phyloP scores from a whole-genome alignment of 2,113 vertebrate genomes.

The Porphyrio hochstetteri region DNA sequence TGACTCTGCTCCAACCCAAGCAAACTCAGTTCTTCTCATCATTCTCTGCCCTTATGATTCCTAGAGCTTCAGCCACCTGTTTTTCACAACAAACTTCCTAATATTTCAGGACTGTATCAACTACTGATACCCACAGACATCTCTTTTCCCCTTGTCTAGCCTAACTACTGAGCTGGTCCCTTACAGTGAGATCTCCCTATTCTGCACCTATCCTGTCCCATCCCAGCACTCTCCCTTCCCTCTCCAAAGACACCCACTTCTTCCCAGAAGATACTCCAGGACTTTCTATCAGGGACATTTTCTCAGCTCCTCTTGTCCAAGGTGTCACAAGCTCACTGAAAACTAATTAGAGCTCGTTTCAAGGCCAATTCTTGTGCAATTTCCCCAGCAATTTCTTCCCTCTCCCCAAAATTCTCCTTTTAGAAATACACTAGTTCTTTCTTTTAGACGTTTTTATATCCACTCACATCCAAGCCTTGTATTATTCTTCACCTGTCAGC shows the following conservation, averaged over 20 bases:
- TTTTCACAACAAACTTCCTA: not conserved
- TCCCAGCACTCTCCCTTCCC: not conserved
- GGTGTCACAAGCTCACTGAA: not conserved
- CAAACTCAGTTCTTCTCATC: not conserved
- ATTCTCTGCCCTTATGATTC: not conserved
- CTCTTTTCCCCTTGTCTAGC: not conserved
- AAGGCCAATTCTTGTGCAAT: not conserved
- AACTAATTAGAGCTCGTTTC: not conserved
- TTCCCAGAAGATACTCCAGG: not conserved
- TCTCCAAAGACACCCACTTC: not conserved
- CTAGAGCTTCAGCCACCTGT: not conserved
- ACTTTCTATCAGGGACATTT: not conserved
- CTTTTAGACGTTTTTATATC: not conserved
- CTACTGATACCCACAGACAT: not conserved
- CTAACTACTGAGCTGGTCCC: not conserved
- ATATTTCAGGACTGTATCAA: not conserved
- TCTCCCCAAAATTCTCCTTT: not conserved
- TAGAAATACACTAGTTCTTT: not conserved
- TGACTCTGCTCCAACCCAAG: not conserved
- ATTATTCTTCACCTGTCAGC: not conserved
- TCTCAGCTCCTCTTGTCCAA: not conserved
- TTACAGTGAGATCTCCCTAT: not conserved
- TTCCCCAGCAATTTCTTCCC: not conserved
- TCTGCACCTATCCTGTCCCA: not conserved
- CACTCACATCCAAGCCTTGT: not conserved